Base-by-base conservation (phyloP, 2,797 vertebrate genomes). In the Enteromius radiatus region DNA sequence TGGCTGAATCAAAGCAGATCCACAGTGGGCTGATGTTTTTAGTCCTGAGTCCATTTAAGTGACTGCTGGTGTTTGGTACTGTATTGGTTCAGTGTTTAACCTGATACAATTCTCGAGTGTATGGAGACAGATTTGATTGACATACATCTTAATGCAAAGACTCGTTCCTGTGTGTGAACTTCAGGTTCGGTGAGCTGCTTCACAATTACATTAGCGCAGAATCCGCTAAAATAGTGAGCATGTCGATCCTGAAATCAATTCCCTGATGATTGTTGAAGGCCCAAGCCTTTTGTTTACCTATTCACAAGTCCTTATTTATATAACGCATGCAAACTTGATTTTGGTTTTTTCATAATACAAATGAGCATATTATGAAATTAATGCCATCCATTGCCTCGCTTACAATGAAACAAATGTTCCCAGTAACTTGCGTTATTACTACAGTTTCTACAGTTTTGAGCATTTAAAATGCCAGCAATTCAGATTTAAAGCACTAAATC, bases 21-120 rank as follows among this genome's bases (percentile, higher is more conserved):
- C 87, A 89, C 86, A 87, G 82, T 88, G 84, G 87, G 86, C 65
- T 87, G 87, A 87, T 84, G 84, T 70, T 76, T 54, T 81, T 86
- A 45, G 78, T 88, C 88, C 88, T 90, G 90, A 90, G 90, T 88
- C 86, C 84, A 14, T 85, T 86, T 82, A 68, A 71, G 81, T 82
- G 41, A 83, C 86, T 89, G 90, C 90, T 90, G 88, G 90, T 90
- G 90, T 84, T 87, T 89, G 82, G 68, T 85, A 83, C 63, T 79
- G 82, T 87, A 86, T 77, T 81, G 81, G 85, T 85, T 85, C 86
- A 80, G 79, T 74, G 68, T 84, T 67, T 59, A 63, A 64, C 71
- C 76, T 82, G 61, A 76, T 63, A 31, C 67, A 78, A 36, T 69
- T 82, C 43, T 69, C 56, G 69, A 52, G 26, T 80, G 43, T 26